phyloP scores from a whole-genome alignment of 2,113 vertebrate species.

The Epinephelus moara region DNA sequence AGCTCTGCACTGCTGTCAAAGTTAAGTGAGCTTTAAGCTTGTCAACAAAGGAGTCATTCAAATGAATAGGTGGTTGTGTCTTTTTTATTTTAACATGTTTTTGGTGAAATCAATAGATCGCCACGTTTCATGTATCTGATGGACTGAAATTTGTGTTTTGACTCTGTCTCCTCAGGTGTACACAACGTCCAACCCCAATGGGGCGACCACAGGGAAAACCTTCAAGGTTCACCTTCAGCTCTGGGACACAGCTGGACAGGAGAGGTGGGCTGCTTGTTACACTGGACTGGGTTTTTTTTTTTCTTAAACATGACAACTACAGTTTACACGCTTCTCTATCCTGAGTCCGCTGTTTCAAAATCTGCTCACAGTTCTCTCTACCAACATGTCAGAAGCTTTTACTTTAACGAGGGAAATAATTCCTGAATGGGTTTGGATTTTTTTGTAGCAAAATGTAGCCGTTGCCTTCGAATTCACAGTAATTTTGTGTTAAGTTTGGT shows the following conservation, averaged over 20 bases:
- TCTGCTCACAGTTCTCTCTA: not conserved
- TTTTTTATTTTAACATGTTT: not conserved
- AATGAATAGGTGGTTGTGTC: not conserved
- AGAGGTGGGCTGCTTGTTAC: slow-evolving; percentile 84
- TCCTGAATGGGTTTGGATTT: not conserved
- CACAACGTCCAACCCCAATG: slow-evolving; percentile 89
- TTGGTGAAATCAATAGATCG: not conserved
- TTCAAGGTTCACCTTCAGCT: slow-evolving; percentile 97
- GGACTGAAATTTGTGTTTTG: not conserved
- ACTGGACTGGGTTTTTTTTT: not conserved
- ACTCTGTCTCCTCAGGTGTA: slow-evolving; percentile 84
- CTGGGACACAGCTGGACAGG: slow-evolving; percentile 98
- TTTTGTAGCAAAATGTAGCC: too few relatives aligned
- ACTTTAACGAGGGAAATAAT: not conserved
- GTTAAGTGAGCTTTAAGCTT: too few relatives aligned
- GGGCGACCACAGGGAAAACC: slow-evolving; percentile 88
- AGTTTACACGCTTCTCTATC: not conserved
- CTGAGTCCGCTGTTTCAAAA: not conserved
- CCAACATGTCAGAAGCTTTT: not conserved
- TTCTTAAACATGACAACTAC: too few relatives aligned
- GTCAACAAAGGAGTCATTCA: not conserved
- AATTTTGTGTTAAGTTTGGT: not conserved
- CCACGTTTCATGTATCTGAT: not conserved
- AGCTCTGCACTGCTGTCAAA: too few relatives aligned
- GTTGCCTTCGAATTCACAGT: too few relatives aligned